A percentile compares a stretch with the other conserved stretches of the same genome.
These are phyloP conservation scores for Prostheceraeus crozeri DNA, from an alignment of 2,888 invertebrate species.

Conservation along the genomic window DNA sequence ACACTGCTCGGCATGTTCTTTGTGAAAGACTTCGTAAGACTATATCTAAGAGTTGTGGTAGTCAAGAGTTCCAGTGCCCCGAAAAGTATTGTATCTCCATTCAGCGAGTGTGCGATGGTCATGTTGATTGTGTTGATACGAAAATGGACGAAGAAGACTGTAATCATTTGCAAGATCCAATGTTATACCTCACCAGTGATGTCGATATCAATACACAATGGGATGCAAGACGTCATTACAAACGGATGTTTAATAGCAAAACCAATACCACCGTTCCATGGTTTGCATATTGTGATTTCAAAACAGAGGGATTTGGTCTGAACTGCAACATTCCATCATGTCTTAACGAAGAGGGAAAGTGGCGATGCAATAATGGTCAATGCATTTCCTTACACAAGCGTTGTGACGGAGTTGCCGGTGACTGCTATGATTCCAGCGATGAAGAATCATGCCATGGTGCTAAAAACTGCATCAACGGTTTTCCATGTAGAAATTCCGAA, in stretches of 20 bases:
- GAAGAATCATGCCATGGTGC: no score
- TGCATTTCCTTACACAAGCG: not conserved
- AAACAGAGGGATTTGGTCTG: not conserved
- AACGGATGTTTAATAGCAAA: not conserved
- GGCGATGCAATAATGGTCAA: conserved; percentile 9
- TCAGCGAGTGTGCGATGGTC: not conserved
- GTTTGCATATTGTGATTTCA: conserved; percentile 3
- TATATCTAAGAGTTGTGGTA: not conserved
- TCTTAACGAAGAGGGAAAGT: not conserved
- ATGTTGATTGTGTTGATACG: not conserved
- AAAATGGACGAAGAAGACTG: not conserved
- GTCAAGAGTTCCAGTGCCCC: not conserved
- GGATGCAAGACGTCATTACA: no score
- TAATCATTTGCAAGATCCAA: not conserved
- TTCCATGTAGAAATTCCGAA: conserved; percentile 27
- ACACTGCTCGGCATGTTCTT: not conserved
- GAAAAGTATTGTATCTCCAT: conserved; percentile 8
- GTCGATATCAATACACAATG: no score
- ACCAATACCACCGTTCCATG: not conserved
- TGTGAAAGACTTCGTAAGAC: not conserved
- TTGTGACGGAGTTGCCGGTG: conserved; percentile 18
- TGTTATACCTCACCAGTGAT: no score
- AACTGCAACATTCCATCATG: not conserved
- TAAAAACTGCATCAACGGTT: conserved; percentile 27
- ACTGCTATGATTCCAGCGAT: conserved; percentile 28